These are phyloP conservation scores for Nephila pilipes DNA, from an alignment of 1,140 invertebrate genomes.

Conservation along the genomic window DNA sequence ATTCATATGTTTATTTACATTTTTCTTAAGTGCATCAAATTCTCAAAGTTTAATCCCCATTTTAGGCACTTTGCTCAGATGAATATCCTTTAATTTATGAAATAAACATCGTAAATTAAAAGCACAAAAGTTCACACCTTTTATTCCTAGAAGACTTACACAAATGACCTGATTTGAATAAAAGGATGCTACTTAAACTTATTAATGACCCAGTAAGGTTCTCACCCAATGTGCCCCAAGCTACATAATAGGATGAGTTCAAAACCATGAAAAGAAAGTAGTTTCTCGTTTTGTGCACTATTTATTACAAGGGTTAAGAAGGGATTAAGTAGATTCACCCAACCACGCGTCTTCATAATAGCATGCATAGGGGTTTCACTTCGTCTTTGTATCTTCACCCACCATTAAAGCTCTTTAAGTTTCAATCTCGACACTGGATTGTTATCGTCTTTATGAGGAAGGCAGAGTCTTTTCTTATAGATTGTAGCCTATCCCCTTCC, in stretches of 20 bases:
- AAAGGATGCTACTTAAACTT: not conserved
- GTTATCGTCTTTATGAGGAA: constrained; percentile 14
- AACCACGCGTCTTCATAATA: constrained; percentile 34
- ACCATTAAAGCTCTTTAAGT: constrained; percentile 32
- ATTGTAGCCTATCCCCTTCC: not conserved
- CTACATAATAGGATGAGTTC: not conserved
- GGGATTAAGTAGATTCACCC: constrained; percentile 1
- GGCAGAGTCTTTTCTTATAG: not conserved
- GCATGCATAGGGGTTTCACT: not conserved
- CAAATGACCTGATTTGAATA: constrained; percentile 22
- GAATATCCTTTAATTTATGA: not conserved
- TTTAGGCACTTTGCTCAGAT: not conserved
- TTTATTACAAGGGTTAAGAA: constrained; percentile 31
- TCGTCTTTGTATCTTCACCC: constrained; percentile 1
- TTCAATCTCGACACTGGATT: not conserved
- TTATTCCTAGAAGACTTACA: not conserved
- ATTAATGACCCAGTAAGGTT: not conserved
- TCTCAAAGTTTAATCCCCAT: not conserved
- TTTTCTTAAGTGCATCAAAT: no score
- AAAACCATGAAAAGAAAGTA: constrained; percentile 3
- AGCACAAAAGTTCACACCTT: not conserved
- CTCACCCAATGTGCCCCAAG: not conserved
- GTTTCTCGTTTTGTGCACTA: constrained; percentile 37
- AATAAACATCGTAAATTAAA: not conserved
- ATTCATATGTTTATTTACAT: no score